Base-by-base conservation (phyloP, 2,797 vertebrate species). In the Ctenopoma multispine region DNA sequence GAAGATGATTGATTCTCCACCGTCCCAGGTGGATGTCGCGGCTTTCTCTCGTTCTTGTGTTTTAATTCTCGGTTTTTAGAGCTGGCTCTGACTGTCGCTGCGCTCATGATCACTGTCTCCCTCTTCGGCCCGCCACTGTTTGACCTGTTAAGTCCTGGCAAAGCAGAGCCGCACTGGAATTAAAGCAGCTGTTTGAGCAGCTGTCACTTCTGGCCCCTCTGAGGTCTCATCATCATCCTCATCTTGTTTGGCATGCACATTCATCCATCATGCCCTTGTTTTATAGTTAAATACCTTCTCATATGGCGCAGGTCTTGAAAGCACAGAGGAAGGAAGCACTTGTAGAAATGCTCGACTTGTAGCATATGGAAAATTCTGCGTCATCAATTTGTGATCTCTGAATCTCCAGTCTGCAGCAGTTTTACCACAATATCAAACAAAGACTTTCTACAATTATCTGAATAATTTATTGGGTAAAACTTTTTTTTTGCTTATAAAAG, bases 111-210 rank as follows among this genome's bases (percentile, higher is more conserved):
- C 49, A 31, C 41, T 73, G 58, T 62, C 56, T 63, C 46, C 51
- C 53, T 49, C 31, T 48, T 50, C 46, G n/a, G 15, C 23, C 61
- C 55, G 43, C 56, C 44, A 15, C 63, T 21, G 50, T 17, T 3
- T 69, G 72, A 81, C 78, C 86, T n/a, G 72, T 27, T 80, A 63
- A 70, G 68, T 73, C 72, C 58, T 17, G 8, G 21, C 73, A 59
- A 56, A 38, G 62, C 74, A 53, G 72, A 65, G 64, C 18, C 36
- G 59, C 47, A 18, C 21, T 27, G 77, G 79, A 67, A 77, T 75
- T 43, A 29, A 79, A 68, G 76, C 78, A 77, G 66, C 51, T 57
- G 60, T 81, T 68, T 72, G 69, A 88, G 78, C 86, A 82, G 80
- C 79, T 77, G 88, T 75, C 67, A 53, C 63, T 55, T 48, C 60